A percentile compares a stretch with the other conserved stretches of the same genome.
Conservation (phyloP, 2,797 vertebrate species). For the Sebastes alutus region DNA sequence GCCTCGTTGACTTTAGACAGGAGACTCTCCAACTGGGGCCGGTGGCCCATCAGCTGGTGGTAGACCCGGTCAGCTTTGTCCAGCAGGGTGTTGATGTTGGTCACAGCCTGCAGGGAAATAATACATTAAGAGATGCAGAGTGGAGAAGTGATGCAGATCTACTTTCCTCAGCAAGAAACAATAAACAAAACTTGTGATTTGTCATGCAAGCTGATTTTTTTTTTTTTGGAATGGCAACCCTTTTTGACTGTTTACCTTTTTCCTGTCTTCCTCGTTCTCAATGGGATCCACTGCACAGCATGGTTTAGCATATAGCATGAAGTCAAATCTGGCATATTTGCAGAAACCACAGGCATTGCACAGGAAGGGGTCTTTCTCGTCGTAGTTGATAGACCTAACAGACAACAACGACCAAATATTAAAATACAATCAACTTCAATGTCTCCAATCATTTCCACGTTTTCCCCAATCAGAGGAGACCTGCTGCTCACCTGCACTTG, state of each 20-base stretch:
- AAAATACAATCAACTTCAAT: not conserved
- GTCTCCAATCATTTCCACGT: not conserved
- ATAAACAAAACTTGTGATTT: not conserved
- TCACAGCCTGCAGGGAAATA: slow-evolving; percentile 88
- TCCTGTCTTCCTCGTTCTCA: slow-evolving; percentile 97
- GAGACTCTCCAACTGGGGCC: slow-evolving; percentile 95
- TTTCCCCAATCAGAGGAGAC: not conserved
- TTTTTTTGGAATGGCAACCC: not conserved
- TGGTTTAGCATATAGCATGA: slow-evolving; percentile 98
- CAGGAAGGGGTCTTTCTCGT: slow-evolving; percentile 98
- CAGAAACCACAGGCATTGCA: slow-evolving; percentile 99
- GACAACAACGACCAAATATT: not conserved
- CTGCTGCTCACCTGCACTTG: slow-evolving; percentile 91
- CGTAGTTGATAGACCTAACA: slow-evolving; percentile 96
- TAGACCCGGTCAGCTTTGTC: slow-evolving; percentile 99
- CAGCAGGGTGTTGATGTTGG: slow-evolving; percentile 97
- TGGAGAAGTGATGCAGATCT: not conserved
- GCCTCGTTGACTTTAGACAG: slow-evolving; percentile 98
- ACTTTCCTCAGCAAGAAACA: not conserved
- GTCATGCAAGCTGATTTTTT: not conserved
- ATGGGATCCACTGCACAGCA: slow-evolving; percentile 99
- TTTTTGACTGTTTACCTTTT: slow-evolving; percentile 85
- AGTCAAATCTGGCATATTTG: slow-evolving; percentile 98
- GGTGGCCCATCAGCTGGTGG: slow-evolving; percentile 98
- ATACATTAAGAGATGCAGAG: not conserved